Percentiles rank a stretch among this genome's conserved stretches.
Evolutionary conservation across 2,888 invertebrate species (phyloP).

Genomic region (Reticulitermes lucifugus): DNA sequence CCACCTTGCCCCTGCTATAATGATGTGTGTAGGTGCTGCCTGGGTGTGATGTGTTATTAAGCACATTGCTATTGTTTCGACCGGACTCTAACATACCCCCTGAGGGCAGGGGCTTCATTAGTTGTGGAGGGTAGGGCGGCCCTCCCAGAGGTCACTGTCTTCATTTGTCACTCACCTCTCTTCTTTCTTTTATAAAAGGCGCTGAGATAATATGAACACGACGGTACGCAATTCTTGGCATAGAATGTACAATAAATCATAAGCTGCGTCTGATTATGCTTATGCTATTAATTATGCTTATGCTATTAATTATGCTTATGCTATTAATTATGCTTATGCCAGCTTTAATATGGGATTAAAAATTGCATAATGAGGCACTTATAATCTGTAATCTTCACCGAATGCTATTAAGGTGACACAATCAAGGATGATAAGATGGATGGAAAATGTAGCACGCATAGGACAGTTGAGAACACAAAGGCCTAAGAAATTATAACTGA

Average conservation of each 20-base stretch:
- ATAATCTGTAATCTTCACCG: too few species aligned
- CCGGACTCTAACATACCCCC: conserved; percentile 6
- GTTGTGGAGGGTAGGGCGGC: conserved; percentile 31
- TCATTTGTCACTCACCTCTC: conserved; percentile 47
- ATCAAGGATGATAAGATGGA: too few species aligned
- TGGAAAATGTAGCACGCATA: too few species aligned
- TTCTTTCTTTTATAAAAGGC: conserved; percentile 12
- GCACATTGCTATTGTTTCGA: conserved; percentile 44
- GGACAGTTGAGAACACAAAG: too few species aligned
- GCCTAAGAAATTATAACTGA: too few species aligned
- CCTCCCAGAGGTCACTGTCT: conserved; percentile 45
- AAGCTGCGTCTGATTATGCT: not conserved
- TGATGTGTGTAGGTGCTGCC: not conserved
- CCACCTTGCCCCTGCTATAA: not conserved
- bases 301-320: too few species aligned
- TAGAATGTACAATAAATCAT: conserved; percentile 2
- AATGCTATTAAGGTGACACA: too few species aligned
- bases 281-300: too few species aligned
- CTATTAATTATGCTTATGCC: not conserved
- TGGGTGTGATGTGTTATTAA: conserved; percentile 43
- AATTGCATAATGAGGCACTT: too few species aligned
- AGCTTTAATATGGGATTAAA: not conserved
- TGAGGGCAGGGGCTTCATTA: conserved; percentile 44
- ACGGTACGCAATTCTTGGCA: not conserved
- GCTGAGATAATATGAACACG: not conserved